Evolutionary conservation across 2,113 vertebrate species (phyloP).

Genomic region (Orcinus orca): DNA sequence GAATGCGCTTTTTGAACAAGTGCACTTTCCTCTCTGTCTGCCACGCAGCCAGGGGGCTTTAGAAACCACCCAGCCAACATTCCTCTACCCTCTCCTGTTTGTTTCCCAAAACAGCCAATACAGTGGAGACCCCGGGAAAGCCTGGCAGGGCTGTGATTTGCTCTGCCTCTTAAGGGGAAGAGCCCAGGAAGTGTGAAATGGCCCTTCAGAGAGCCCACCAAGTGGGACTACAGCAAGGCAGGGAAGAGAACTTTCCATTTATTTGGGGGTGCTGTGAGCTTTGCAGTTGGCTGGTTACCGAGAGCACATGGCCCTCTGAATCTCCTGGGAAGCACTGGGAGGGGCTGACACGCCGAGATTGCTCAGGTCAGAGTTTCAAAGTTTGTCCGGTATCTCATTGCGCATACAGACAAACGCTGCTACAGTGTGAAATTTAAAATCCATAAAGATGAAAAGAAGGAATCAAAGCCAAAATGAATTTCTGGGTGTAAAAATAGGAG

Average conservation of each 20-base stretch:
- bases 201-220: neutral
- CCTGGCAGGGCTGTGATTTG: neutral
- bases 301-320: neutral
- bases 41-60: neutral
- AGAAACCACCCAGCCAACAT: no score
- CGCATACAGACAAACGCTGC: no score
- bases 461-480: neutral
- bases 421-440: neutral
- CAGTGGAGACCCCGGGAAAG: neutral
- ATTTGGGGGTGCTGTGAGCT: neutral
- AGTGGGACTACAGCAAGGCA: neutral
- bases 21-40: neutral
- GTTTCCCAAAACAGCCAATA: neutral
- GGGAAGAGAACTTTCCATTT: neutral
- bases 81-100: neutral
- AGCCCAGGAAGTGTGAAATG: neutral
- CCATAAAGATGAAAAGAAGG: neutral
- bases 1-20: neutral
- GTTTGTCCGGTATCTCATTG: neutral
- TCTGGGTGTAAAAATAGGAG: neutral
- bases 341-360: neutral
- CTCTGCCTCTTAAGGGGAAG: neutral
- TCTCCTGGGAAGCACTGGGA: neutral
- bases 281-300: neutral
- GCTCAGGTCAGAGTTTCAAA: neutral